Percentiles rank a stretch among this genome's conserved stretches.
phyloP scores from a whole-genome alignment of 2,113 vertebrate genomes.

The Abramis brama region DNA sequence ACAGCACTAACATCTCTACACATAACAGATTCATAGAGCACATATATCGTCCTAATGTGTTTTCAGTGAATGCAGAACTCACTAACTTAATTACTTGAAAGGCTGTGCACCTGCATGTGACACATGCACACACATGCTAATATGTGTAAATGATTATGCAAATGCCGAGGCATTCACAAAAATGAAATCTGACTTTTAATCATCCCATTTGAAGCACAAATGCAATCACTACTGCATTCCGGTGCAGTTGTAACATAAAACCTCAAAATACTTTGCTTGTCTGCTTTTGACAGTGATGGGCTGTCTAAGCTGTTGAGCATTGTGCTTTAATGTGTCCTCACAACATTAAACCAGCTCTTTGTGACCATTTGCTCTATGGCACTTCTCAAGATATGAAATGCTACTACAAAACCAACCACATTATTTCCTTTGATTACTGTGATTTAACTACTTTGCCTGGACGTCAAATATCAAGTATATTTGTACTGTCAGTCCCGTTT shows the following conservation, averaged over 20 bases:
- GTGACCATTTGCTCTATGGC: slow-evolving; percentile 40
- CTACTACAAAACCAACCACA: slow-evolving; percentile 31
- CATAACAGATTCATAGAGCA: slow-evolving; percentile 14
- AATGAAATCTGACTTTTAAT: background rate
- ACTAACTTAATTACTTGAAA: slow-evolving; percentile 19
- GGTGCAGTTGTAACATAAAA: background rate
- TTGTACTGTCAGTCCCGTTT: slow-evolving; percentile 9
- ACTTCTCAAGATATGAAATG: slow-evolving; percentile 37
- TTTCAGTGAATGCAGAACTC: background rate
- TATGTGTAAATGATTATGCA: background rate
- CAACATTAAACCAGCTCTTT: slow-evolving; percentile 44
- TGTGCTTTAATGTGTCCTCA: slow-evolving; percentile 45
- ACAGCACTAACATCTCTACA: background rate
- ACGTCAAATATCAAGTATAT: slow-evolving; percentile 18
- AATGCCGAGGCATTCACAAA: slow-evolving; percentile 12
- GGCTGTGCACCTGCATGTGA: slow-evolving; percentile 24
- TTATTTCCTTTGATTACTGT: slow-evolving; percentile 16
- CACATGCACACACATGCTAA: background rate
- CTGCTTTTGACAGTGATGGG: slow-evolving; percentile 25
- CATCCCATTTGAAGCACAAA: background rate
- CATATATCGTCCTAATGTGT: slow-evolving; percentile 11
- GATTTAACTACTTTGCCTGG: background rate
- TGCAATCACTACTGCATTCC: background rate
- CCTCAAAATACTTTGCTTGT: slow-evolving; percentile 5
- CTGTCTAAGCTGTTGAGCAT: slow-evolving; percentile 45